Conservation (phyloP, 2,797 vertebrate species). For the Denticeps clupeoides region DNA sequence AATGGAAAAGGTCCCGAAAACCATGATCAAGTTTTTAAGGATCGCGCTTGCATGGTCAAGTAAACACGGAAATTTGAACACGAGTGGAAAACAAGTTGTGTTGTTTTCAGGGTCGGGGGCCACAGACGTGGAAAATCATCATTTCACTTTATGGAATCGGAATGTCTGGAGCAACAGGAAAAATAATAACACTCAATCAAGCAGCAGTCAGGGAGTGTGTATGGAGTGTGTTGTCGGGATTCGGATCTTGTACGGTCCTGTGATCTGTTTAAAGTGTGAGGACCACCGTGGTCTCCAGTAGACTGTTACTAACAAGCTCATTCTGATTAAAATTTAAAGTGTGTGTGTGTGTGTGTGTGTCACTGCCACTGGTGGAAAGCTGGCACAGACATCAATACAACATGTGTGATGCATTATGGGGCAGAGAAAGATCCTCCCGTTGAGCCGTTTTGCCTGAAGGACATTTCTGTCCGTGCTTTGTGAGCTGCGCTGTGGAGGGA, state of each 20-base stretch:
- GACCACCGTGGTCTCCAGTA: slow-evolving; percentile 27
- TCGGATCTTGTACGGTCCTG: neutral
- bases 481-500: too few relatives aligned
- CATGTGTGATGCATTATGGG: slow-evolving; percentile 30
- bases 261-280: neutral
- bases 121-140: too few relatives aligned
- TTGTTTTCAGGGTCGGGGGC: too few relatives aligned
- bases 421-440: slow-evolving; percentile 5
- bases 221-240: neutral
- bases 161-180: neutral
- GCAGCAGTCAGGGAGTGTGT: neutral
- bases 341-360: slow-evolving; percentile 4
- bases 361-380: slow-evolving; percentile 9
- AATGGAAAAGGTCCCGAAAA: too few relatives aligned
- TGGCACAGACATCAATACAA: slow-evolving; percentile 19
- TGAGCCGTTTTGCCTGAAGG: too few relatives aligned
- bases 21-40: too few relatives aligned
- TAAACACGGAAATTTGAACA: too few relatives aligned
- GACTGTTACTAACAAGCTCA: slow-evolving; percentile 51
- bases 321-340: slow-evolving; percentile 54
- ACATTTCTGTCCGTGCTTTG: too few relatives aligned
- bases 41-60: too few relatives aligned
- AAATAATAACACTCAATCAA: neutral
- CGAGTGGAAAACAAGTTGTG: too few relatives aligned
- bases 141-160: too few relatives aligned